Evolutionary conservation across 2,113 vertebrate species (phyloP).

Genomic region (Hypomesus transpacificus): DNA sequence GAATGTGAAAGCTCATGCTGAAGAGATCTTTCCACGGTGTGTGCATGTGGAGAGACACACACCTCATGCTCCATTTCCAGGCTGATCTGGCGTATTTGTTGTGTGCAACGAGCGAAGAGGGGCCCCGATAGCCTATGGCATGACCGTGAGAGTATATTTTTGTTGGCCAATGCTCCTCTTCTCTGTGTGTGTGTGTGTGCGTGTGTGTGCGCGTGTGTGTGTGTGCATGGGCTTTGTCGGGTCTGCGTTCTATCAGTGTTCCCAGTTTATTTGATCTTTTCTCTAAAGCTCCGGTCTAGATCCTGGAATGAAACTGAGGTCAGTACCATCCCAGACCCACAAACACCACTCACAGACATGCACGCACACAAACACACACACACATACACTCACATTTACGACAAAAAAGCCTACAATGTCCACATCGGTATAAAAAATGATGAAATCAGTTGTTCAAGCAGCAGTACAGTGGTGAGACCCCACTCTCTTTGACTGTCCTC

Average conservation of each 20-base stretch:
- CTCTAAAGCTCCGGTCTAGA: constrained; percentile 20
- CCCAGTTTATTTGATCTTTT: constrained; percentile 32
- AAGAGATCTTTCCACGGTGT: background rate
- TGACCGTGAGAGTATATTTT: constrained; percentile 28
- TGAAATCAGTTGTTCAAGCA: too few relatives aligned
- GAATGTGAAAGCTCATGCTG: constrained; percentile 11
- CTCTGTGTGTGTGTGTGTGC: constrained; percentile 15
- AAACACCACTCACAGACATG: too few relatives aligned
- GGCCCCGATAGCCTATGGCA: constrained; percentile 15
- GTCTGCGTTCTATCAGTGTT: constrained; percentile 35
- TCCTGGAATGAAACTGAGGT: constrained; percentile 27
- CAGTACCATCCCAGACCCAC: constrained; percentile 21
- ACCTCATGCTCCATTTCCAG: constrained; percentile 32
- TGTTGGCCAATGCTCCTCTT: constrained; percentile 21
- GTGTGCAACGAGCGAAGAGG: constrained; percentile 9
- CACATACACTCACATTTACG: background rate
- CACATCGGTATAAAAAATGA: too few relatives aligned
- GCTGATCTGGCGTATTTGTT: constrained; percentile 31
- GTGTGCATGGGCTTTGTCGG: constrained; percentile 12
- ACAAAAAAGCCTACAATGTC: too few relatives aligned
- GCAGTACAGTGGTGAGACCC: too few relatives aligned
- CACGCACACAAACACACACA: background rate
- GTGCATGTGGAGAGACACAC: constrained; percentile 1
- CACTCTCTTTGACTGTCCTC: background rate
- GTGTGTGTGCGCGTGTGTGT: constrained; percentile 20